Evolutionary conservation across 2,113 vertebrate genomes (phyloP).

Genomic region (Myiopsitta monachus): DNA sequence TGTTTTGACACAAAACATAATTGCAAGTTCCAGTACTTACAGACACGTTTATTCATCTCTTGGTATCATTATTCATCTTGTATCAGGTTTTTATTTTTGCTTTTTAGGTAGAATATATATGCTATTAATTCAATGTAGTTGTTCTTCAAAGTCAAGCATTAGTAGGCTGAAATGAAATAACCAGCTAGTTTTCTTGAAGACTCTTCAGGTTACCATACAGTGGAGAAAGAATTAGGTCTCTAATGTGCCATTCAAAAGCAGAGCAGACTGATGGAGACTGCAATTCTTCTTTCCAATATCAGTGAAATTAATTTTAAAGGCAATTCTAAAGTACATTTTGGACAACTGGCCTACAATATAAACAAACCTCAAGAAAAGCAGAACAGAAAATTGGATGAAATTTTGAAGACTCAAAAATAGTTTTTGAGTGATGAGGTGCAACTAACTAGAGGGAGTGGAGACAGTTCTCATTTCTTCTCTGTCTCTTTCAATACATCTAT

Average conservation of each 20-base stretch:
- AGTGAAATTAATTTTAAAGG: not conserved
- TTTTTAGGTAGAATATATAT: not conserved
- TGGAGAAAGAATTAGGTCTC: not conserved
- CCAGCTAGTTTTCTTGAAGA: not conserved
- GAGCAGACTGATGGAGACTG: not conserved
- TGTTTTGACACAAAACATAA: not conserved
- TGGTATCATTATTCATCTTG: not conserved
- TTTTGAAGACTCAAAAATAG: not conserved
- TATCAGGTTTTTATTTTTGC: not conserved
- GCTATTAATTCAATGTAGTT: not conserved
- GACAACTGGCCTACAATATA: not conserved
- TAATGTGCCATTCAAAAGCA: not conserved
- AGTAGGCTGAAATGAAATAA: not conserved
- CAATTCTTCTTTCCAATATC: not conserved
- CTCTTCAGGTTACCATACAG: not conserved
- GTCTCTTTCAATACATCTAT: not conserved
- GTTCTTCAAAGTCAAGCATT: not conserved
- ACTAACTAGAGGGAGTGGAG: not conserved
- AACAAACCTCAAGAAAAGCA: not conserved
- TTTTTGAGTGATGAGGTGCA: not conserved
- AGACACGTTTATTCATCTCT: not conserved
- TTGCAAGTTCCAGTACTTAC: not conserved
- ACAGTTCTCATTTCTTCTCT: not conserved
- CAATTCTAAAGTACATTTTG: not conserved
- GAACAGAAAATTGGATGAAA: not conserved